phyloP scores from a whole-genome alignment of 2,888 invertebrate genomes.

The Agrochola lychnidis region DNA sequence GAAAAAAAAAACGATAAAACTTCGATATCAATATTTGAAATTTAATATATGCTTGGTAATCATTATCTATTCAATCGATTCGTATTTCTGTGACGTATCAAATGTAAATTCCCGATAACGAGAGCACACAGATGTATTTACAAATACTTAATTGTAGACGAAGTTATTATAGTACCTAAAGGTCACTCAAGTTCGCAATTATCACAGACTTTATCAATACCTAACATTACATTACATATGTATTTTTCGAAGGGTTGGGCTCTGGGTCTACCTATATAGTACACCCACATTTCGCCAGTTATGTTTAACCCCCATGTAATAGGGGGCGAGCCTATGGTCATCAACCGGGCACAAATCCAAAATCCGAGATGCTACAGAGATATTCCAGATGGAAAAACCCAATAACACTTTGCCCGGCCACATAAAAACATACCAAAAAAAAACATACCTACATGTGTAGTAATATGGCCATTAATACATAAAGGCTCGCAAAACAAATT shows the following conservation, averaged over 20 bases:
- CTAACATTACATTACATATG: background rate
- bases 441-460: background rate
- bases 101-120: conserved; percentile 3
- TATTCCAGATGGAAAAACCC: background rate
- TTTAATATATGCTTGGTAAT: background rate
- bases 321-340: background rate
- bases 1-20: too few relatives aligned
- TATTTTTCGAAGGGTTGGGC: background rate
- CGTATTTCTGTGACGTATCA: background rate
- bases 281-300: background rate
- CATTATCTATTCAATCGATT: background rate
- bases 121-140: conserved; percentile 7
- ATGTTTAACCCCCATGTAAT: background rate
- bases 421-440: background rate
- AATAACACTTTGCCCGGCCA: background rate
- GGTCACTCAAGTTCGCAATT: conserved; percentile 18
- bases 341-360: too few relatives aligned
- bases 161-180: conserved; percentile 2
- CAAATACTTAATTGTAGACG: conserved; percentile 1
- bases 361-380: background rate
- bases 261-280: too few relatives aligned
- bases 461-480: background rate
- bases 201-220: conserved; percentile 3
- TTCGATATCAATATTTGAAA: background rate
- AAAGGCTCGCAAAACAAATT: conserved; percentile 3